Evolutionary conservation across 2,888 invertebrate species (phyloP).

Genomic region (Oegoconia quadripuncta): DNA sequence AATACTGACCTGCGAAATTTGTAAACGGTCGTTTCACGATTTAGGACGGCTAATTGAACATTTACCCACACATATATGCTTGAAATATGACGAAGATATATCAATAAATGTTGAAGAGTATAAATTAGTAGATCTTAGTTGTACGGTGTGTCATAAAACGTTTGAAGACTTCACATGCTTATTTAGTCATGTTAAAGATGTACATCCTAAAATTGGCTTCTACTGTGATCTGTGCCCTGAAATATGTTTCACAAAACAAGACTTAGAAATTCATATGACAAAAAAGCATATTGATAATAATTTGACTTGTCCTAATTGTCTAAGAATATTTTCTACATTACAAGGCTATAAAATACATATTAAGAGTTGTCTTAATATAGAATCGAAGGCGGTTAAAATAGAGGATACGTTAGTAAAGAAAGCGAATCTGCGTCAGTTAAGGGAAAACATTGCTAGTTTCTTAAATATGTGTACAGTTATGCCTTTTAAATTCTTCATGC

Average conservation of each 20-base stretch:
- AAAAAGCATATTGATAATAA: background rate
- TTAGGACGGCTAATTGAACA: constrained; percentile 7
- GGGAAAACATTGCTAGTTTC: constrained; percentile 26
- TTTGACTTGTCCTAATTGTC: constrained; percentile 5
- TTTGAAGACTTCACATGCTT: constrained; percentile 9
- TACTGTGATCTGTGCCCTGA: constrained; percentile 3
- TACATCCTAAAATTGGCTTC: constrained; percentile 3
- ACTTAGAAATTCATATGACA: constrained; percentile 4
- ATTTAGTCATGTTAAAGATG: background rate
- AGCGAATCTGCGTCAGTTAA: constrained; percentile 5
- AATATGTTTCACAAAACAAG: background rate
- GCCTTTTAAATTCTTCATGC: constrained; percentile 42
- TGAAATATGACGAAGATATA: constrained; percentile 6
- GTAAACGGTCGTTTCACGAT: constrained; percentile 14
- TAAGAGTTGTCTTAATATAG: constrained; percentile 3
- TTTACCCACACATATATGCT: constrained; percentile 6
- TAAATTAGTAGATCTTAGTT: constrained; percentile 16
- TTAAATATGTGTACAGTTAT: constrained; percentile 34
- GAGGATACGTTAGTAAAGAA: background rate
- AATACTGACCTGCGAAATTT: constrained; percentile 32
- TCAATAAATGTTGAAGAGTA: constrained; percentile 7
- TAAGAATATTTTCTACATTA: constrained; percentile 9
- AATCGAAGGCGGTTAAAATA: background rate
- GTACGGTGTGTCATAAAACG: constrained; percentile 11
- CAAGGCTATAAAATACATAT: constrained; percentile 8